These are phyloP conservation scores for Phalanger gymnotis DNA, from an alignment of 2,797 vertebrate genomes.

Conservation along the genomic window DNA sequence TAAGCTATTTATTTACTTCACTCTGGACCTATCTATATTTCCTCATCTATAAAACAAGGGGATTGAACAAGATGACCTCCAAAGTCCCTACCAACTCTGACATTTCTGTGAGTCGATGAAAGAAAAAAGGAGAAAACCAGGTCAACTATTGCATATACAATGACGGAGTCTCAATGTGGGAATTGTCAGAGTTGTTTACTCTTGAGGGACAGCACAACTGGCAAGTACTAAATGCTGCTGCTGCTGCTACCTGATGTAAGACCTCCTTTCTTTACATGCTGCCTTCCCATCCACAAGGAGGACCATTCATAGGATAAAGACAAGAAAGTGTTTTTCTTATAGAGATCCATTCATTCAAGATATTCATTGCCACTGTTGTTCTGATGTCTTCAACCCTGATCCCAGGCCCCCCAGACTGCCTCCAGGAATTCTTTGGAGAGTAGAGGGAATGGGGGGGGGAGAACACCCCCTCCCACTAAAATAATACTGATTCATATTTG, in stretches of 20 bases:
- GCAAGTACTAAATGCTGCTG: not conserved
- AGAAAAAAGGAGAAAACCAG: not conserved
- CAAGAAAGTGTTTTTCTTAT: not conserved
- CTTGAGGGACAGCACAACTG: not conserved
- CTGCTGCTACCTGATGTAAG: not conserved
- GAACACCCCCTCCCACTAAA: not conserved
- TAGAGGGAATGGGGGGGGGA: not conserved
- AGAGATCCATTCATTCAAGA: not conserved
- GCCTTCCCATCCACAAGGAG: not conserved
- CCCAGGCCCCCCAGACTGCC: not conserved
- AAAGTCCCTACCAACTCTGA: not conserved
- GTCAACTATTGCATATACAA: not conserved
- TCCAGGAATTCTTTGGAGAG: not conserved
- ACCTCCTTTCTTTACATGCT: not conserved
- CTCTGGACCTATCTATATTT: not conserved
- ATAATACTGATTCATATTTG: not conserved
- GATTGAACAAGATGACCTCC: not conserved
- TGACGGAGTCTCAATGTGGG: not conserved
- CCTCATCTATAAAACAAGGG: not conserved
- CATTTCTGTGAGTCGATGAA: not conserved
- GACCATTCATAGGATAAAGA: not conserved
- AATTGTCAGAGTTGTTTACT: not conserved
- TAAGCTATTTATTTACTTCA: not conserved
- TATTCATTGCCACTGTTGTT: not conserved
- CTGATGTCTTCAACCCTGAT: not conserved